A percentile compares a stretch with the other conserved stretches of the same genome.
Conservation (phyloP, 2,113 vertebrate species). For the Antennarius striatus region DNA sequence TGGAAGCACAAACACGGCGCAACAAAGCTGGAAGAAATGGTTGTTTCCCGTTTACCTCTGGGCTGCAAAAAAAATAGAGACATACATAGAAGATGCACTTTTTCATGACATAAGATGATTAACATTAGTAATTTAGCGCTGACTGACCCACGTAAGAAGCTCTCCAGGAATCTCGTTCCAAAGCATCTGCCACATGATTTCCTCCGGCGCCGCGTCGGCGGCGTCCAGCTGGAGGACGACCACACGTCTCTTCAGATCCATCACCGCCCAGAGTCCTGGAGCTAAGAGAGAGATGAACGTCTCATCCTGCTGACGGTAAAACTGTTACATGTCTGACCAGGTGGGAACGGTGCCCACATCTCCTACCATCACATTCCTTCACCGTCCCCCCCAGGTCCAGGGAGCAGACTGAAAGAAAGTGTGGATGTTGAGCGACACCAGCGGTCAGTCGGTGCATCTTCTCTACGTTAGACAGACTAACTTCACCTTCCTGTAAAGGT, state of each 20-base stretch:
- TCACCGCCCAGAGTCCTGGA: conserved; percentile 51
- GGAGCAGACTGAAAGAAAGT: conserved; percentile 69
- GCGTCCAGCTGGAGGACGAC: conserved; percentile 47
- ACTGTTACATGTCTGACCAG: not conserved
- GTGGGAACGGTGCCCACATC: not conserved
- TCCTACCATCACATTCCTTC: conserved; percentile 67
- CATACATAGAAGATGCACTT: not conserved
- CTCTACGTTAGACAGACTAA: not conserved
- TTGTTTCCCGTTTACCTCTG: conserved; percentile 34
- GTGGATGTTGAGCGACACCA: not conserved
- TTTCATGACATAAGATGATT: not conserved
- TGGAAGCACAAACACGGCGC: conserved; percentile 76
- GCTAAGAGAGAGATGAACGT: conserved; percentile 39
- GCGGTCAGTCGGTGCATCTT: not conserved
- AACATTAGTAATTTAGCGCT: not conserved
- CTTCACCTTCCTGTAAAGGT: conserved; percentile 62
- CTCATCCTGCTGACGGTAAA: not conserved
- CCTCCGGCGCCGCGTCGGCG: not conserved
- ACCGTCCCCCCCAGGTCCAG: conserved; percentile 3
- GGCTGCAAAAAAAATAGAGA: conserved; percentile 33
- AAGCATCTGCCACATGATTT: conserved; percentile 45
- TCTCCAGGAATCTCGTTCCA: conserved; percentile 38
- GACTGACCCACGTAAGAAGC: conserved; percentile 56
- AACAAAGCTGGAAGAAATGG: conserved; percentile 48
- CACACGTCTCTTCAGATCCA: conserved; percentile 32